Base-by-base conservation (phyloP, 2,113 vertebrate species). In the Uria aalge region DNA sequence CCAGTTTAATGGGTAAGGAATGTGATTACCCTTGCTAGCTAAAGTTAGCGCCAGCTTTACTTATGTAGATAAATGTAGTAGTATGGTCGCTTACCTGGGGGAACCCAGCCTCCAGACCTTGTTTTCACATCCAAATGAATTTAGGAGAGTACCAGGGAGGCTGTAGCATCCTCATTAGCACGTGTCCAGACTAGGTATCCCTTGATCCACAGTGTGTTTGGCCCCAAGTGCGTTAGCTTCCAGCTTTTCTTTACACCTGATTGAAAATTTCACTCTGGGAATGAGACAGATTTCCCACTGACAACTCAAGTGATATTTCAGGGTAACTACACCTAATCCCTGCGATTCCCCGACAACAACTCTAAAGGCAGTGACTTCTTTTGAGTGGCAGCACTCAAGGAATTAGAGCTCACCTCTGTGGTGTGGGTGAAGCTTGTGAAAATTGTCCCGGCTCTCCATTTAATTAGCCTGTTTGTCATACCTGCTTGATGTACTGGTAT, bases 391-490 rank as follows among this genome's bases (percentile, higher is more conserved):
- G 67, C 38, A 63, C 43, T 94, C 59, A 36, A 96, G 63, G 91
- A 84, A 80, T 77, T 91, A 29, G 41, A 73, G 50, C 86, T 88
- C 60, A 84, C 29, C 64, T 72, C 68, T 89, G 1, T 0, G 1
- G 23, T 86, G 47, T 74, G 59, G 43, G 55, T 74, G 72, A 80
- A 91, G 76, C 59, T 82, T 85, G 53, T 90, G 92, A 47, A 96
- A 88, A 78, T 14, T 78, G 77, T 72, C 34, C 24, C 23, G 43
- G 92, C 53, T 89, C 75, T 93, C 63, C 23, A 17, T 86, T 91
- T 91, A 94, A 92, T 95, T 77, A 91, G 16, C 63, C 55, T 21
- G 50, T 72, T 90, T 88, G 52, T 90, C 88, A 76, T 43, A 85
- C 30, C 21, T 30, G 40, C 66, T 86, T 88, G 91, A 91, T 62